phyloP scores from a whole-genome alignment of 2,888 invertebrate species.

The Drosophila sordidula region DNA sequence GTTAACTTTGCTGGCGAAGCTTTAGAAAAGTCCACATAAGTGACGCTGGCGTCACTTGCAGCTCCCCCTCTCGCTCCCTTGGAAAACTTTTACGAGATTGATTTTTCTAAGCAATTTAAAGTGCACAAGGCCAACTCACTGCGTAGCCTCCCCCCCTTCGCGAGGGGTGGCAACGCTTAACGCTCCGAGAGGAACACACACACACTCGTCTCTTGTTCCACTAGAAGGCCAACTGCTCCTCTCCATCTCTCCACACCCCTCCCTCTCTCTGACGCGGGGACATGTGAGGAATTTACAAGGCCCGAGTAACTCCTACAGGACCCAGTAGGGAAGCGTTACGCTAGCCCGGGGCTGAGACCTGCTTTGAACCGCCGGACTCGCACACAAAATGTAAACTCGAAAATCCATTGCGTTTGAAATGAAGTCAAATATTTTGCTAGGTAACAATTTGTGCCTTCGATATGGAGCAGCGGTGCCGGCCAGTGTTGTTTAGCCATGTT shows the following conservation, averaged over 20 bases:
- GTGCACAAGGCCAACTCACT: conserved; percentile 46
- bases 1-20: conserved; percentile 52
- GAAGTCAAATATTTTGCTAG: conserved; percentile 74
- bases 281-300: conserved; percentile 42
- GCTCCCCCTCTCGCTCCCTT: conserved; percentile 22
- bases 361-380: neutral
- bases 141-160: neutral
- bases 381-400: conserved; percentile 31
- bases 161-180: conserved; percentile 6
- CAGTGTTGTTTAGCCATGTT: conserved; percentile 25
- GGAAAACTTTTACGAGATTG: conserved; percentile 77
- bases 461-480: conserved; percentile 21
- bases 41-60: conserved; percentile 46
- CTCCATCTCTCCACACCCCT: neutral
- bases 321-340: conserved; percentile 3
- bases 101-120: conserved; percentile 81
- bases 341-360: conserved; percentile 2
- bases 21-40: conserved; percentile 57
- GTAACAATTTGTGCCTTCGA: conserved; percentile 64
- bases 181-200: conserved; percentile 15
- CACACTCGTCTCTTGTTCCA: conserved; percentile 7
- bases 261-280: conserved; percentile 6
- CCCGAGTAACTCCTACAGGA: conserved; percentile 2
- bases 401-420: conserved; percentile 63
- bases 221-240: conserved; percentile 4